Conservation (phyloP, 2,797 vertebrate genomes). For the Cichlasoma orientale region DNA sequence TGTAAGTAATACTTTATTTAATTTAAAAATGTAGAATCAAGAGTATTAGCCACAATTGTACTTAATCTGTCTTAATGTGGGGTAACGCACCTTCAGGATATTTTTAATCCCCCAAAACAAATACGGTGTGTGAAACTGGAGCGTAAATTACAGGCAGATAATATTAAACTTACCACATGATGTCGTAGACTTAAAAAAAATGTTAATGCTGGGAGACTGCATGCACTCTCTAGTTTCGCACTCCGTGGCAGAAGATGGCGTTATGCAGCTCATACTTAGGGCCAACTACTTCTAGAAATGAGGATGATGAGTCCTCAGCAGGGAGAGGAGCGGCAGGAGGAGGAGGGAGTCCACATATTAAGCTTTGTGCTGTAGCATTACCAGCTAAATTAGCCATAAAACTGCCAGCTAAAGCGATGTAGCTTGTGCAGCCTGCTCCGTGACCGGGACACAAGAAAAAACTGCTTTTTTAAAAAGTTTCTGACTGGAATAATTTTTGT, state of each 20-base stretch:
- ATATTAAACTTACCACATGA: not conserved
- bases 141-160: not conserved
- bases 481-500: not conserved
- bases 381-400: not conserved
- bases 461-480: not conserved
- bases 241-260: conserved; percentile 47
- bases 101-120: not conserved
- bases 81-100: not conserved
- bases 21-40: not conserved
- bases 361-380: not conserved
- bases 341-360: conserved; percentile 8
- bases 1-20: not conserved
- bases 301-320: not conserved
- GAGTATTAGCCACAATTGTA: not conserved
- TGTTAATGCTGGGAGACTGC: not conserved
- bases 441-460: not conserved
- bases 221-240: not conserved
- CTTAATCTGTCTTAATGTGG: not conserved
- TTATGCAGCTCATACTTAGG: not conserved
- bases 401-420: conserved; percentile 12
- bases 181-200: not conserved
- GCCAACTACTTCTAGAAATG: not conserved
- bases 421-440: not conserved
- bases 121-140: not conserved
- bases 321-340: not conserved